Evolutionary conservation across 2,113 vertebrate genomes (phyloP), one percentile per base, ranked within the genome.

Genomic region (Struthidea cinerea): DNA sequence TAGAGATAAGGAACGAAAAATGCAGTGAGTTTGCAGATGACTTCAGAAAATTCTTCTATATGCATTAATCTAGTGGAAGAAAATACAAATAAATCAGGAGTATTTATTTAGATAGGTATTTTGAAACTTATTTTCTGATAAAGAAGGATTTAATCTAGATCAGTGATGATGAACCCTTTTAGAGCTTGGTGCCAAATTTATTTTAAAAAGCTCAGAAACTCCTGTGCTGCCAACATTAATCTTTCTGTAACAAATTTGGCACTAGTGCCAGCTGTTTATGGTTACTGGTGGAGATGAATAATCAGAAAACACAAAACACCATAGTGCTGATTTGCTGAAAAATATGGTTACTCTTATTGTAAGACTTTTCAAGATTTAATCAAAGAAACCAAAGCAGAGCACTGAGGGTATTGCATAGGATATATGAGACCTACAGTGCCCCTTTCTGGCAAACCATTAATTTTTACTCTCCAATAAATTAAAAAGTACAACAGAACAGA

Each of bases 171-270:
- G 88, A 92, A 61, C 35, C 7, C 28, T 80, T 84, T 59, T 55
- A 73, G 44, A 74, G 42, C 42, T 55, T 60, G 11, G 2, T 86
- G 85, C 75, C 88, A 88, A 84, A 90, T 77, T 84, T 93, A 74
- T 93, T 93, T 95, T 44, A 2, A 70, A 90, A 84, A 88, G 28
- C 76, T 90, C 50, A 86, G 82, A 80, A 83, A 20, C 47, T 93
- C 23, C 19, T 84, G 24, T 50, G 59, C 64, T 94, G 83, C 94
- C 88, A 93, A 26, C 61, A 79, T 76, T 90, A 93, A 93, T 88
- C 85, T 90, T 63, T 67, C 46, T 65, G 33, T 84, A 76, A 55
- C 22, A 41, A 88, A 84, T 37, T 39, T 94, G 76, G 59, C 64
- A 88, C 63, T 35, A 50, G 28, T 61, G n/a, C n/a, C 70, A 53